phyloP scores from a whole-genome alignment of 2,797 vertebrate genomes.

The Argentina silus region DNA sequence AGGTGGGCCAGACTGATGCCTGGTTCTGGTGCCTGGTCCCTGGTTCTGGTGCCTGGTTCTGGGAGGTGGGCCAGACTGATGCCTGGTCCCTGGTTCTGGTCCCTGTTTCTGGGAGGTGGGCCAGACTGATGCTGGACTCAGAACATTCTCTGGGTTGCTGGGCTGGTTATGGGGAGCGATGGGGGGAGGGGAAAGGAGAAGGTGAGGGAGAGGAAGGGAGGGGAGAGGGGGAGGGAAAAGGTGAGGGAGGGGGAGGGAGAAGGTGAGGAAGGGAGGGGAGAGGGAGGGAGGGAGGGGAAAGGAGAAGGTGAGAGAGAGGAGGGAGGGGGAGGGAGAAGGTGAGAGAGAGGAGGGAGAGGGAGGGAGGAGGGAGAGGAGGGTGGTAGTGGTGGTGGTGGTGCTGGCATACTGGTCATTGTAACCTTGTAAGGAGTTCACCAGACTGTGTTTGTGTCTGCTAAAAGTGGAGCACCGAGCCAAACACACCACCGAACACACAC shows the following conservation, averaged over 20 bases:
- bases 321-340: background rate
- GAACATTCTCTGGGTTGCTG: constrained; percentile 42
- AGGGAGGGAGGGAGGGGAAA: too few species aligned
- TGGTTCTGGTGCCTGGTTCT: too few species aligned
- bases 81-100: too few species aligned
- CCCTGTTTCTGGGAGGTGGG: too few species aligned
- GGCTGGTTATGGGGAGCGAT: constrained; percentile 24
- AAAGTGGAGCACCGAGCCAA: background rate
- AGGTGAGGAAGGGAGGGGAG: background rate
- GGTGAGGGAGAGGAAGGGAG: background rate
- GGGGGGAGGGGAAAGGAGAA: constrained; percentile 17
- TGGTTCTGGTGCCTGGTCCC: too few species aligned
- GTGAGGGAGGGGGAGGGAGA: background rate
- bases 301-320: background rate
- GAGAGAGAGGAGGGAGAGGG: background rate
- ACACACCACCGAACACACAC: background rate
- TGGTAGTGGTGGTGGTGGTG: background rate
- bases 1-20: too few species aligned
- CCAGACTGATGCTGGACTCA: too few species aligned
- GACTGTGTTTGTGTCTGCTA: background rate
- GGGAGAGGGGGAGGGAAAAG: constrained; percentile 25
- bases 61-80: too few species aligned
- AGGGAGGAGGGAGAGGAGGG: constrained; percentile 6
- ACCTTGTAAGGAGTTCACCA: constrained; percentile 12
- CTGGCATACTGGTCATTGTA: constrained; percentile 4